Conservation (phyloP, 2,113 vertebrate species). For the Paracanthobrama guichenoti region DNA sequence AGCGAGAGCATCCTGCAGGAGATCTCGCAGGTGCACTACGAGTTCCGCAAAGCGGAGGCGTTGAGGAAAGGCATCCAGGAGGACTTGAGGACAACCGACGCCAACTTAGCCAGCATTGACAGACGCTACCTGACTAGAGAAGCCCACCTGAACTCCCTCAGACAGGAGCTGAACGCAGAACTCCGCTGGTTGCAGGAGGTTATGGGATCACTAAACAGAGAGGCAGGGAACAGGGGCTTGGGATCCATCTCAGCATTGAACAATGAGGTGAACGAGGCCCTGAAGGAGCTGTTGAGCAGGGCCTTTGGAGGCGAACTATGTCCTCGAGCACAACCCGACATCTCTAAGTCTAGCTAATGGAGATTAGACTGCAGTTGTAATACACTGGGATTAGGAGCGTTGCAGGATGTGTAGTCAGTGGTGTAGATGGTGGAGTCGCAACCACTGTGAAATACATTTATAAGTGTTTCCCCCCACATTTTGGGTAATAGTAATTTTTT, state of each 20-base stretch:
- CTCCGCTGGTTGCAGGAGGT: slow-evolving; percentile 84
- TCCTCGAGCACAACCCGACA: slow-evolving; percentile 70
- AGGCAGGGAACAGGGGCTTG: slow-evolving; percentile 54
- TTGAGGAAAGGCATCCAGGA: slow-evolving; percentile 79
- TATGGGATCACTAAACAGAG: slow-evolving; percentile 71
- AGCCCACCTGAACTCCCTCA: slow-evolving; percentile 76
- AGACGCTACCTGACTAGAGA: slow-evolving; percentile 76
- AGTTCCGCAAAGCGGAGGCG: slow-evolving; percentile 81
- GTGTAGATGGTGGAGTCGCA: background rate
- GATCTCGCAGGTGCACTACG: slow-evolving; percentile 83
- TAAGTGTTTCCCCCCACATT: background rate
- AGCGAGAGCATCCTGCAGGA: slow-evolving; percentile 75
- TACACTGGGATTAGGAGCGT: background rate
- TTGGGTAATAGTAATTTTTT: background rate
- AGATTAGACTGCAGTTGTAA: slow-evolving; percentile 7
- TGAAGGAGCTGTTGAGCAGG: slow-evolving; percentile 77
- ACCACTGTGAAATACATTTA: background rate
- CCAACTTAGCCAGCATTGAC: slow-evolving; percentile 66
- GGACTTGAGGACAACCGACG: slow-evolving; percentile 71
- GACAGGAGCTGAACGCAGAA: slow-evolving; percentile 80
- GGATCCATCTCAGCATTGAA: slow-evolving; percentile 69
- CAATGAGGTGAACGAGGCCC: slow-evolving; percentile 73
- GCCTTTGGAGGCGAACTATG: slow-evolving; percentile 70
- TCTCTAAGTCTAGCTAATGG: slow-evolving; percentile 64
- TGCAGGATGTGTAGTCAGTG: background rate